A percentile compares a stretch with the other conserved stretches of the same genome.
phyloP scores from a whole-genome alignment of 1,140 invertebrate genomes.

The Drosophila tropicalis region DNA sequence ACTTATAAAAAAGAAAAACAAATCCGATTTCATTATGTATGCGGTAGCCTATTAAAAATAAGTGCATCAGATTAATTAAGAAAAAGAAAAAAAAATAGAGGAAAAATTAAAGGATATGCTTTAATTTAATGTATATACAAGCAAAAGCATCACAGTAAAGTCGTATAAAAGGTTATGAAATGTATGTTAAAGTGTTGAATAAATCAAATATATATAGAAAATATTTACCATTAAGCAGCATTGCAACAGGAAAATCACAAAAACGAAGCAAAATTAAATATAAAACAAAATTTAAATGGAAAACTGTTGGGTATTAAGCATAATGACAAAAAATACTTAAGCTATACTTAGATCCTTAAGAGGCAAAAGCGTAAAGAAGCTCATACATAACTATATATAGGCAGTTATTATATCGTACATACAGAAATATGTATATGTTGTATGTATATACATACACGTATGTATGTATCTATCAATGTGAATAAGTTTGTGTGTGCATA shows the following conservation, averaged over 20 bases:
- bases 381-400: conserved; percentile 37
- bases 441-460: not conserved
- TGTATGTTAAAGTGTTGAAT: conserved; percentile 64
- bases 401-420: conserved; percentile 53
- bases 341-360: conserved; percentile 7
- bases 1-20: not conserved
- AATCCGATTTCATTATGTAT: conserved; percentile 1
- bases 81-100: not conserved
- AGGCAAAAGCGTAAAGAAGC: conserved; percentile 60
- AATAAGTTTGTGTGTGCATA: conserved; percentile 60
- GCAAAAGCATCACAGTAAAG: conserved; percentile 36
- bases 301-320: conserved; percentile 46
- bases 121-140: conserved; percentile 55
- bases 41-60: conserved; percentile 8
- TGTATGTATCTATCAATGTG: conserved; percentile 48
- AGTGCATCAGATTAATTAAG: not conserved
- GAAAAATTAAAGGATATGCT: conserved; percentile 15
- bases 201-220: conserved; percentile 52
- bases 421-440: conserved; percentile 35
- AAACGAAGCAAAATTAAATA: conserved; percentile 11
- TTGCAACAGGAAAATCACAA: conserved; percentile 12
- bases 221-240: conserved; percentile 48
- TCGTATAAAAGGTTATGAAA: conserved; percentile 45
- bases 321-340: conserved; percentile 39
- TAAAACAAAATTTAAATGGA: conserved; percentile 17